Evolutionary conservation across 2,888 invertebrate genomes (phyloP), one percentile per base, ranked within the genome.

Genomic region (Melinaea marsaeus): DNA sequence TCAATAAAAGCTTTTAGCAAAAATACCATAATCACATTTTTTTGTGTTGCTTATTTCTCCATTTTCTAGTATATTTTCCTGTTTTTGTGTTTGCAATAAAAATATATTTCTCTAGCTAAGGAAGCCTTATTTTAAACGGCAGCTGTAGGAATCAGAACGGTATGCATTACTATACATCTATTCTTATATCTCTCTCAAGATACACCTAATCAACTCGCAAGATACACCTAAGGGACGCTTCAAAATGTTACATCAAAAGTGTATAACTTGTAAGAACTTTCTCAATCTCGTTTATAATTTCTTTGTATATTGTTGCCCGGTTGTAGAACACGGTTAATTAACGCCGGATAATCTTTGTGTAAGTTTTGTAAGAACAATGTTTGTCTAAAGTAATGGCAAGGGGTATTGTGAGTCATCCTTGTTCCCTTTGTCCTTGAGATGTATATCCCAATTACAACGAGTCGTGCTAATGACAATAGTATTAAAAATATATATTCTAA

Each of bases 331-430:
- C 32, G 51, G 51, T 51, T 51, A 51, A 51, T 51, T 51, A 51
- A 51, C 51, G 11, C 51, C 51, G 51, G 51, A 51, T 51, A 51
- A 51, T 32, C 51, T 51, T 51, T 51, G 51, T 51, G 51, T 51
- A 32, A 51, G 51, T 51, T 51, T 51, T 51, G 9, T 11, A 51
- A 32, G 32, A 51, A 32, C 51, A 32, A 51, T 51, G 51, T 51
- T 51, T 51, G 51, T 51, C 32, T 51, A 51, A 51, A 51, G 51
- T 32, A 51, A 51, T 51, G 51, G 32, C 32, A 51, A 32, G 51
- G 48, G 32, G 42, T 42, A 42, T 42, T 42, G 42, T 42, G 51
- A 51, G 7, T 32, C 32, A 51, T 51, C 32, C 22, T 51, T 22
- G 32, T 32, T 51, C 32, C 3, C 13, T 51, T 32, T 51, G 22